phyloP scores from a whole-genome alignment of 2,797 vertebrate genomes.

The Neosalanx taihuensis region DNA sequence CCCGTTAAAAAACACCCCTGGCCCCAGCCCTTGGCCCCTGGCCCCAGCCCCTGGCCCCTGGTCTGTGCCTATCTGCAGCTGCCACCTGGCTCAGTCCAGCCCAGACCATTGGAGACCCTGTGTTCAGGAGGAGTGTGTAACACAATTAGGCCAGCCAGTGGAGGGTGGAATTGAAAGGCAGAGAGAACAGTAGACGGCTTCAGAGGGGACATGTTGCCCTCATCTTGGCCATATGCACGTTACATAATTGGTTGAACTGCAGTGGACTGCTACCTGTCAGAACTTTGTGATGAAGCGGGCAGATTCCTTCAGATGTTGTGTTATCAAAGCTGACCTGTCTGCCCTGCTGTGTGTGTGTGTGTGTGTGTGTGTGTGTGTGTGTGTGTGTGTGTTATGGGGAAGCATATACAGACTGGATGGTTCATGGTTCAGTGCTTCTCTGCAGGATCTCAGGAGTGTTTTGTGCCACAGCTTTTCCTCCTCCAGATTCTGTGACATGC shows the following conservation, averaged over 20 bases:
- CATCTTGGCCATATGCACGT: neutral
- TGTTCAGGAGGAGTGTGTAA: slow-evolving; percentile 11
- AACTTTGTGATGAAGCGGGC: neutral
- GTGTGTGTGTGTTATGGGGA: neutral
- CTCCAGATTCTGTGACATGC: neutral
- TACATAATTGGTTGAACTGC: neutral
- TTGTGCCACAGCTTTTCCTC: neutral
- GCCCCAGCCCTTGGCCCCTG: no score
- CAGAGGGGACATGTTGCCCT: neutral
- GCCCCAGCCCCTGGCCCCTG: neutral
- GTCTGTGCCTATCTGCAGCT: slow-evolving; percentile 8
- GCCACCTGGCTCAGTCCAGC: slow-evolving; percentile 9
- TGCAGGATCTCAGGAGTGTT: no score
- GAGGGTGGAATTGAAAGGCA: slow-evolving; percentile 9
- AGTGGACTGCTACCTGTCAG: neutral
- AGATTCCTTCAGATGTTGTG: neutral
- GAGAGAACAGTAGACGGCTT: neutral
- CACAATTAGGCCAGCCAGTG: slow-evolving; percentile 17
- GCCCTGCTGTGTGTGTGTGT: neutral
- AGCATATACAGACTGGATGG: no score
- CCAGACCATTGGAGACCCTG: neutral
- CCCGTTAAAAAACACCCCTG: no score
- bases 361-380: neutral
- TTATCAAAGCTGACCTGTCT: neutral
- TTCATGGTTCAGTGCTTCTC: neutral